Percentiles rank a stretch among this genome's conserved stretches.
These are phyloP conservation scores for Campoletis raptor DNA, from an alignment of 2,888 invertebrate genomes.

Conservation along the genomic window DNA sequence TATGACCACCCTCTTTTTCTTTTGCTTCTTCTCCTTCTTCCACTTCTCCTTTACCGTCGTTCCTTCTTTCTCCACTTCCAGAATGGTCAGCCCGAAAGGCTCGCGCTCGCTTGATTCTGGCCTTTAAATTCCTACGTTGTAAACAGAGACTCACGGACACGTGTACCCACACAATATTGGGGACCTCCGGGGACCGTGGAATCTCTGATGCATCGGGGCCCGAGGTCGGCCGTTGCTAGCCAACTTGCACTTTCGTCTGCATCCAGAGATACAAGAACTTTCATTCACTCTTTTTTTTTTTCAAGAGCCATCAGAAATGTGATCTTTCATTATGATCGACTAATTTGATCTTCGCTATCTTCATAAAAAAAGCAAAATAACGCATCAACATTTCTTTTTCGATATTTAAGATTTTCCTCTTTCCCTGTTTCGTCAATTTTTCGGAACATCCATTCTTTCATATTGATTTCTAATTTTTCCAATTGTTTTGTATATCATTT, in stretches of 20 bases:
- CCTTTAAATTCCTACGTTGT: slow-evolving; percentile 76
- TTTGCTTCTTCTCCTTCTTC: slow-evolving; percentile 55
- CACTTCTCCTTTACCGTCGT: slow-evolving; percentile 34
- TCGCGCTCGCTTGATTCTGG: slow-evolving; percentile 66
- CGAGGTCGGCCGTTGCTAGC: slow-evolving; percentile 57
- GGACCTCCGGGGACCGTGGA: slow-evolving; percentile 42
- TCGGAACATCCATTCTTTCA: background rate
- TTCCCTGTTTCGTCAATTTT: background rate
- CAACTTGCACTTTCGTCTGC: slow-evolving; percentile 57
- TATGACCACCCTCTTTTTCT: slow-evolving; percentile 52
- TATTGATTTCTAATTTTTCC: background rate
- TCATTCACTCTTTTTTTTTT: slow-evolving; percentile 52
- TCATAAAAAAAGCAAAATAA: background rate
- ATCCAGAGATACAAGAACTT: slow-evolving; percentile 49
- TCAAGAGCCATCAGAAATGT: slow-evolving; percentile 6
- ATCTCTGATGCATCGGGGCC: slow-evolving; percentile 25
- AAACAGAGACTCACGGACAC: slow-evolving; percentile 72
- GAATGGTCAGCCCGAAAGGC: slow-evolving; percentile 63
- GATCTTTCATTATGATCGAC: slow-evolving; percentile 11
- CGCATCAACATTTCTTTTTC: background rate
- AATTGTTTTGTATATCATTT: background rate
- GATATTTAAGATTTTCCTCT: background rate
- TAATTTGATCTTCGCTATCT: background rate
- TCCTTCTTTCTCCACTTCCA: slow-evolving; percentile 63
- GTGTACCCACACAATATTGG: slow-evolving; percentile 66